Percentiles rank a stretch among this genome's conserved stretches.
phyloP scores from a whole-genome alignment of 2,113 vertebrate genomes.

The Colossoma macropomum region DNA sequence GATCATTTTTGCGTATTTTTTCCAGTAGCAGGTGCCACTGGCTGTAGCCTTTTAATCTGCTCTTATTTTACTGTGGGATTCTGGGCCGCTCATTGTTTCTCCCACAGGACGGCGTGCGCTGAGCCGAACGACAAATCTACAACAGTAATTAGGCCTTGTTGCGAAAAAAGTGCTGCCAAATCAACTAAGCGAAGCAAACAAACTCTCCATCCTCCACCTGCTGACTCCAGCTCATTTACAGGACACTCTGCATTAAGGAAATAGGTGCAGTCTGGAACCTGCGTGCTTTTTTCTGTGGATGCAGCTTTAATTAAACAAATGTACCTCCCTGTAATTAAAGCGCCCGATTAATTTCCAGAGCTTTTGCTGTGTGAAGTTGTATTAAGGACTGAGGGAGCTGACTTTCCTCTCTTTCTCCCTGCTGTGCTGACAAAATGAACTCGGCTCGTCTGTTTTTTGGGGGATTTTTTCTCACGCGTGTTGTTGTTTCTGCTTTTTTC shows the following conservation, averaged over 20 bases:
- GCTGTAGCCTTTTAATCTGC: background rate
- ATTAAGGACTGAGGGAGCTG: background rate
- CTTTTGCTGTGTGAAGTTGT: background rate
- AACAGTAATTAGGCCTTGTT: background rate
- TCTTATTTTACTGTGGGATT: background rate
- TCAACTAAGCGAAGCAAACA: background rate
- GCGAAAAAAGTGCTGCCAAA: background rate
- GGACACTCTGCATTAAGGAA: background rate
- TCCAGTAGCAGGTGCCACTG: background rate
- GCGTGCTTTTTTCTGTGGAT: background rate
- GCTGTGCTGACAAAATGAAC: background rate
- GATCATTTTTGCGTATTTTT: background rate
- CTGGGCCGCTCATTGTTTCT: background rate
- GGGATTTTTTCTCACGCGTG: background rate
- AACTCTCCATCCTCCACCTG: background rate
- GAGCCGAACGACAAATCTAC: background rate
- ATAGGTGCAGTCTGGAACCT: background rate
- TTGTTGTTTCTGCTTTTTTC: background rate
- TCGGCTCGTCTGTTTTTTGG: background rate
- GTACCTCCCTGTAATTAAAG: background rate
- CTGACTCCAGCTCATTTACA: conserved; percentile 19
- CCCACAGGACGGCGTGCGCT: background rate
- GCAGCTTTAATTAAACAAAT: conserved; percentile 10
- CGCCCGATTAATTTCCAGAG: background rate
- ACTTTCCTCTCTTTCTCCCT: background rate